phyloP scores from a whole-genome alignment of 2,888 invertebrate genomes.

The Cerastis leucographa region DNA sequence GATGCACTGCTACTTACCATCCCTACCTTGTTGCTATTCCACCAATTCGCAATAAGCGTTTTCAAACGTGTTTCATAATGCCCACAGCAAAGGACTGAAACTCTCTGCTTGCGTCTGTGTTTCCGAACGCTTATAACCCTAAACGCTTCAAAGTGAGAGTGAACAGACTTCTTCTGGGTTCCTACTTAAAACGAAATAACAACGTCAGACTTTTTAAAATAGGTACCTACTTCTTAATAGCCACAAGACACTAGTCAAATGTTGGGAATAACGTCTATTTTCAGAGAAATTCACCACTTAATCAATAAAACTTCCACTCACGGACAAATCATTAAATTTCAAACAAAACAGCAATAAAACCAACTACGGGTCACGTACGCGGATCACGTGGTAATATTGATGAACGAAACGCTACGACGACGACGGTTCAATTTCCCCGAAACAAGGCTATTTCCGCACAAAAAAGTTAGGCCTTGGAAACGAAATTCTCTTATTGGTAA shows the following conservation, averaged over 20 bases:
- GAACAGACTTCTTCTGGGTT: too few relatives aligned
- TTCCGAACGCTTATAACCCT: too few relatives aligned
- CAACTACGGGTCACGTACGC: constrained; percentile 17
- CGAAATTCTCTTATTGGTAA: constrained; percentile 1
- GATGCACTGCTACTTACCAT: too few relatives aligned
- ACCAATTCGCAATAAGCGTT: too few relatives aligned
- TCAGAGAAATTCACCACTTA: not conserved
- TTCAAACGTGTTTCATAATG: too few relatives aligned
- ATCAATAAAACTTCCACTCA: not conserved
- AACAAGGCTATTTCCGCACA: constrained; percentile 17
- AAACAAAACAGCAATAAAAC: constrained; percentile 24
- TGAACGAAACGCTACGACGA: constrained; percentile 26
- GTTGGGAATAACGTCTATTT: not conserved
- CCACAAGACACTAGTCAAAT: not conserved
- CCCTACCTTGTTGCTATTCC: too few relatives aligned
- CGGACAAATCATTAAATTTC: constrained; percentile 1
- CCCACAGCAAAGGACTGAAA: too few relatives aligned
- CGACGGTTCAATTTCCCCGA: constrained; percentile 36
- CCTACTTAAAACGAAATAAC: not conserved
- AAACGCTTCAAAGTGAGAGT: too few relatives aligned
- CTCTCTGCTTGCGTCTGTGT: too few relatives aligned
- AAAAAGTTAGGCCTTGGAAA: not conserved
- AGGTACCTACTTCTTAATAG: not conserved
- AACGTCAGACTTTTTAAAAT: not conserved
- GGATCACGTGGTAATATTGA: constrained; percentile 31